These are phyloP conservation scores for Pristiophorus japonicus DNA, from an alignment of 2,113 vertebrate genomes.

Conservation along the genomic window DNA sequence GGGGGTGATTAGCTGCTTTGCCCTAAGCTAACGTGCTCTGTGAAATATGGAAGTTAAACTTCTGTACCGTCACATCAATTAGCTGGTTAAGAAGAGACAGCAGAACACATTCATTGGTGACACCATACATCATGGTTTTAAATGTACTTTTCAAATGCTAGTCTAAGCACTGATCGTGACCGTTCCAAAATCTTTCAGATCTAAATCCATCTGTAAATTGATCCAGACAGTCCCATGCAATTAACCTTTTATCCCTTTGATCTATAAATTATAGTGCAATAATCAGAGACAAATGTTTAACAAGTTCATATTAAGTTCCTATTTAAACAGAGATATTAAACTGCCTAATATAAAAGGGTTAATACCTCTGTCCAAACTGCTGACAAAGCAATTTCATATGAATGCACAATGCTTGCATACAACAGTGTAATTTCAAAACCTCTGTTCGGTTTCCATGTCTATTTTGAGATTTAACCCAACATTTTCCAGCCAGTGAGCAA, in stretches of 20 bases:
- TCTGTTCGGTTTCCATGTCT: background rate
- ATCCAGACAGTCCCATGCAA: background rate
- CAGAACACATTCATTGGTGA: background rate
- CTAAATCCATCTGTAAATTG: background rate
- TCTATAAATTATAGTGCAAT: background rate
- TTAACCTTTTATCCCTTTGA: background rate
- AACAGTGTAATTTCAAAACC: background rate
- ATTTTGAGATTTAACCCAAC: background rate
- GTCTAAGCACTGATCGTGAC: background rate
- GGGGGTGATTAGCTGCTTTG: background rate
- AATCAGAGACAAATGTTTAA: background rate
- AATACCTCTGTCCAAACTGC: background rate
- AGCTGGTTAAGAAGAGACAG: background rate
- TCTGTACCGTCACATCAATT: background rate
- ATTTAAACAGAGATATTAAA: background rate
- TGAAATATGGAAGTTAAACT: background rate
- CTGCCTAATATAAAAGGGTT: background rate
- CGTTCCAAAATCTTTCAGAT: background rate
- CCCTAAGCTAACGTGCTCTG: background rate
- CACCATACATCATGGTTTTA: background rate
- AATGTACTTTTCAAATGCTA: constrained; percentile 5
- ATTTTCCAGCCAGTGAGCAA: background rate
- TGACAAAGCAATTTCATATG: background rate
- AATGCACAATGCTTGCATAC: background rate
- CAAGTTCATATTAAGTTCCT: background rate